Base-by-base conservation (phyloP, 2,797 vertebrate genomes). In the Myripristis murdjan region DNA sequence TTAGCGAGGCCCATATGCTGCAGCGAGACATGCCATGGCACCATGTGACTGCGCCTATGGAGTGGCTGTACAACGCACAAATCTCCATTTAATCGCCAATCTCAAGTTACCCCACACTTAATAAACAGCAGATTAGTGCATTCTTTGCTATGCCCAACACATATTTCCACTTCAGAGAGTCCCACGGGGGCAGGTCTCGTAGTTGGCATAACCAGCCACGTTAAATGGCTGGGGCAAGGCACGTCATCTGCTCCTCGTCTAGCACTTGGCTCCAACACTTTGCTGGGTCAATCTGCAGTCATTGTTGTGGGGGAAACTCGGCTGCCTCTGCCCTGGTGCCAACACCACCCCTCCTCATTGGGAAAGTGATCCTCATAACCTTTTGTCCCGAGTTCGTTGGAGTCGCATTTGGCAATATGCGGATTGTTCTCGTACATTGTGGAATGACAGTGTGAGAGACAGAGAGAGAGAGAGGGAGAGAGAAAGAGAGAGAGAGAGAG, bases 11-110 rank as follows among this genome's bases (percentile, higher is more conserved):
- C 93, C 89, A 90, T 95, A 93, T 95, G 95, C 90, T 93, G 85
- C 76, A 76, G 87, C 65, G 63, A 88, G 83, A 90, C 89, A 73
- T 85, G 74, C 79, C 82, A 73, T 77, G 74, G 82, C 54, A 83
- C 77, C 91, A 90, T 86, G 92, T 91, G 95, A 95, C 88, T 84
- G 90, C 77, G 91, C 94, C 87, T 94, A 86, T 82, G 81, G 86
- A 79, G 82, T 46, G 70, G 75, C 79, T 79, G 88, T 84, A 94
- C 95, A 90, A 83, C 77, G 86, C 92, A 93, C 93, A 97, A 97
- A 97, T 98, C 96, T 97, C 96, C 90, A 93, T 97, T 97, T 97
- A 97, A 99, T 97, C 95, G 90, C 92, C 94, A 92, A 91, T 96
- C 95, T 97, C 96, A 93, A 92, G 95, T 97, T 96, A 95, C 95